Evolutionary conservation across 2,797 vertebrate species (phyloP), one percentile per base, ranked within the genome.

Genomic region (Telmatherina bonti): DNA sequence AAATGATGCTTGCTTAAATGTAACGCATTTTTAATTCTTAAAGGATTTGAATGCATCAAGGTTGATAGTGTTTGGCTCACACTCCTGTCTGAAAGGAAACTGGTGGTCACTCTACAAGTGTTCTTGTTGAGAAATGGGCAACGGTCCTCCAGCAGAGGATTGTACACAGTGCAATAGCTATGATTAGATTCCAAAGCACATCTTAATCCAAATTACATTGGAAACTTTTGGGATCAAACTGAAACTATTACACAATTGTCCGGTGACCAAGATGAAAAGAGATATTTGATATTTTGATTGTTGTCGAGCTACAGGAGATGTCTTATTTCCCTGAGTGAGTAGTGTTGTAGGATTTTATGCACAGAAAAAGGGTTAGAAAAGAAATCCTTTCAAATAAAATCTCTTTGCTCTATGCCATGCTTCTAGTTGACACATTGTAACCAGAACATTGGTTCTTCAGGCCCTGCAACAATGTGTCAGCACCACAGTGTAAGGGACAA

Each of bases 391-490:
- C 7, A 7, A 43, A 6, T 13, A 41, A 43, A 43, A 43, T 43
- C 41, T 43, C 41, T 7, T 36, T 36, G 12, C 16, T 41, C 38
- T 41, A 16, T 43, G 41, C 41, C 6, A 18, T 43, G 35, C 12
- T 36, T 36, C 12, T 36, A 43, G 38, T 4, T 43, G 45, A 22
- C n/a, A 47, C 7, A 47, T 47, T 5, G n/a, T 47, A 47, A n/a
- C 18, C 43, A n/a, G 20, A n/a, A 47, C 43, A 22, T 47, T 20
- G 1, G 20, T 58, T 45, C 67, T 74, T 87, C 77, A 80, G 41
- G 6, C 47, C 31, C 33, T 62, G 33, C 78, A 71, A 71, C 72
- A 74, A 67, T 60, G 27, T 80, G 67, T 74, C 70, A 67, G 74
- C 67, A 47, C 52, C 61, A 16, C 67, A 73, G 35, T 64, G 31